Conservation (phyloP, 2,113 vertebrate species). For the Strix aluco region DNA sequence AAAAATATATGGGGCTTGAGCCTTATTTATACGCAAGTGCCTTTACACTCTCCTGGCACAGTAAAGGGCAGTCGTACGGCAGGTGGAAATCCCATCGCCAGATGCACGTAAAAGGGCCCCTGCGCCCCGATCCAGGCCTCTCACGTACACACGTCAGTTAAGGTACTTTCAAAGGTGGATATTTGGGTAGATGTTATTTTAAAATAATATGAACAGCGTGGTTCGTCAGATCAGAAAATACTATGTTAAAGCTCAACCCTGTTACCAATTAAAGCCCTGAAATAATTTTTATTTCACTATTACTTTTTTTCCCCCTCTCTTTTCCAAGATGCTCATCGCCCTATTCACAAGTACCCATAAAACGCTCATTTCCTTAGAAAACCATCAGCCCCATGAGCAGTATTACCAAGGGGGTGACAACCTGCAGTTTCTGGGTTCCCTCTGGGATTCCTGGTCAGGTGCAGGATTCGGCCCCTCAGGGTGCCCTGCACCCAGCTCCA, state of each 20-base stretch:
- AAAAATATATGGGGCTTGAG: not conserved
- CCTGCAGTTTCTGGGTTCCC: not conserved
- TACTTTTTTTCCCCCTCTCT: not conserved
- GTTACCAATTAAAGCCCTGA: not conserved
- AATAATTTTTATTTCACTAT: not conserved
- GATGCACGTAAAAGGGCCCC: not conserved
- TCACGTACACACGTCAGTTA: accelerated
- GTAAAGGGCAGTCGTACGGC: not conserved
- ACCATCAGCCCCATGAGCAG: not conserved
- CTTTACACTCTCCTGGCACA: not conserved
- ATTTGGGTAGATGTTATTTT: not conserved
- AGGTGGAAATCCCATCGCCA: not conserved
- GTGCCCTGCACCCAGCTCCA: not conserved
- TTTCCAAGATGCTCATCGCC: not conserved
- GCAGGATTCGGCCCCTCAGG: not conserved
- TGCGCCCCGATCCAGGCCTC: not conserved
- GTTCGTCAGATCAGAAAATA: not conserved
- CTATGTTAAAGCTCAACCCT: not conserved
- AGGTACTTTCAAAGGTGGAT: not conserved
- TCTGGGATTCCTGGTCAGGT: not conserved
- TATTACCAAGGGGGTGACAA: not conserved
- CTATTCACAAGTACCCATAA: not conserved
- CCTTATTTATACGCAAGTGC: not conserved
- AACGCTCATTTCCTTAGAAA: not conserved
- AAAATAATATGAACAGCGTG: not conserved